Evolutionary conservation across 2,888 invertebrate species (phyloP), one percentile per base, ranked within the genome.

Genomic region (Papilio elwesi): DNA sequence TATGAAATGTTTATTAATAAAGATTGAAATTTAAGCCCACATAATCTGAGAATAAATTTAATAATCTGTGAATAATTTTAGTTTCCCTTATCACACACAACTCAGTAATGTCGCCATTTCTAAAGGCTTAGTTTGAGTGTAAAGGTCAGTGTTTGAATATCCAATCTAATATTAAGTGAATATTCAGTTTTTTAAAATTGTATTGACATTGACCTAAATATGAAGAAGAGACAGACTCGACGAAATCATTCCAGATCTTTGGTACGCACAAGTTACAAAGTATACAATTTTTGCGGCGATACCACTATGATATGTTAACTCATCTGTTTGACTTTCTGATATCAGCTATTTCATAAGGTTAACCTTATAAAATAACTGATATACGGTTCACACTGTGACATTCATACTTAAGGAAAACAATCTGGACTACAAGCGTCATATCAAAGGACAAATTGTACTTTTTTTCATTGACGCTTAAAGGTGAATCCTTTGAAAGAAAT

Each of bases 251-350:
- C 7, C 8, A 52, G 7, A 0, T 15, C 15, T 52, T 52, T 9
- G 38, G 43, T 62, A 62, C 11, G 15, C 9, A 43, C 3, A 43
- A 62, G 1, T 43, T 43, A 43, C 43, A 9, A 43, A 43, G 43
- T 43, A 52, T 9, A 52, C 1, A 9, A 43, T 57, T 12, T 55
- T 55, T 53, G 52, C 55, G 38, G 26, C 26, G 67, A 43, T 74
- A 63, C 66, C 68, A 55, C 47, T 16, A 62, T n/a, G 15, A 13
- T 43, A 62, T 65, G 48, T 59, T 59, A 71, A 63, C 59, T 71
- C 55, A 70, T 70, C 51, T 36, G 48, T 62, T 38, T 59, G 68
- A 49, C 62, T 69, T 69, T 57, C 16, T n/a, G 43, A 59, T 43
- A 43, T 59, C 43, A 59, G n/a, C 59, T 43, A 59, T 59, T 43